phyloP scores from a whole-genome alignment of 2,113 vertebrate genomes.

The Rhea americana region DNA sequence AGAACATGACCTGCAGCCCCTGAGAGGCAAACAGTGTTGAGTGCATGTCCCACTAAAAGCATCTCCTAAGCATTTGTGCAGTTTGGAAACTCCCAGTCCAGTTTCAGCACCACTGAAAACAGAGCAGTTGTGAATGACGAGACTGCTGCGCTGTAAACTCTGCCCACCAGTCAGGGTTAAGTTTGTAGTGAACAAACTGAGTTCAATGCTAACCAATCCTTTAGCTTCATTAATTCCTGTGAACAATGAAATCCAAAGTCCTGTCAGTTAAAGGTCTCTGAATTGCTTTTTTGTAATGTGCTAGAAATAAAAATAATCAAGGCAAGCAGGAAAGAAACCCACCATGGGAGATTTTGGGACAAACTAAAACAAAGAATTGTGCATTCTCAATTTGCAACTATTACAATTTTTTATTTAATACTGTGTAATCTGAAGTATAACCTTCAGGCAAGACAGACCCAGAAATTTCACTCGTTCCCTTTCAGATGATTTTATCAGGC shows the following conservation, averaged over 20 bases:
- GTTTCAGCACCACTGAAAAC: background rate
- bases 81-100: slow-evolving; percentile 17
- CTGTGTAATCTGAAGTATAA: background rate
- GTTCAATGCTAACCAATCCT: slow-evolving; percentile 26
- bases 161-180: background rate
- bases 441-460: slow-evolving; percentile 14
- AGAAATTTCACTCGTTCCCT: slow-evolving; percentile 55
- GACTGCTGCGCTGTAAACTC: background rate
- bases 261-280: background rate
- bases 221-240: background rate
- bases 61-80: background rate
- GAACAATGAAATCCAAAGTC: slow-evolving; percentile 50
- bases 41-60: background rate
- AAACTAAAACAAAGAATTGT: background rate
- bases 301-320: background rate
- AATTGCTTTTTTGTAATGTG: background rate
- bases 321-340: background rate
- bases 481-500: slow-evolving; percentile 47
- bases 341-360: background rate
- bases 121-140: slow-evolving; percentile 16
- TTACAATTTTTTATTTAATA: background rate
- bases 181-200: background rate
- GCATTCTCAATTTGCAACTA: background rate
- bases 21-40: slow-evolving; percentile 12
- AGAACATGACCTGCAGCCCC: slow-evolving; percentile 35